A percentile compares a stretch with the other conserved stretches of the same genome.
phyloP scores from a whole-genome alignment of 2,797 vertebrate species.

The Poliocrania exsul region DNA sequence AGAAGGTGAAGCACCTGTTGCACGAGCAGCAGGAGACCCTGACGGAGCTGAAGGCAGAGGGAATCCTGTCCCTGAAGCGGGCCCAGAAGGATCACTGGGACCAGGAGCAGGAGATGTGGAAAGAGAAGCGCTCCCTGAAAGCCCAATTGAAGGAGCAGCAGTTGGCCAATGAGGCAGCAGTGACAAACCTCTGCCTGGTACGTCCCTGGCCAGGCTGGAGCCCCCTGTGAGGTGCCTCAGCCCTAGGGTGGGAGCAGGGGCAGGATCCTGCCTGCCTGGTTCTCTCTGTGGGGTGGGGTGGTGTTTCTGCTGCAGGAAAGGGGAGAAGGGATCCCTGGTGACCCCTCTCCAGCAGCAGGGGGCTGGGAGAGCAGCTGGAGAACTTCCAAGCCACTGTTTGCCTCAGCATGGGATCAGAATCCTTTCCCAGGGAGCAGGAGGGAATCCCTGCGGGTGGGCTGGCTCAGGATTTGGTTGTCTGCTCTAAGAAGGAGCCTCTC shows the following conservation, averaged over 20 bases:
- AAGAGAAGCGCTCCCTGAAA: slow-evolving; percentile 73
- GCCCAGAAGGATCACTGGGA: slow-evolving; percentile 81
- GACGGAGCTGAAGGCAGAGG: slow-evolving; percentile 82
- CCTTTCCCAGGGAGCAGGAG: not conserved
- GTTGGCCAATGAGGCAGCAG: slow-evolving; percentile 75
- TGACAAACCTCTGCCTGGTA: slow-evolving; percentile 86
- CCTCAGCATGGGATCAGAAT: not conserved
- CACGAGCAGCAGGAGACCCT: slow-evolving; percentile 92
- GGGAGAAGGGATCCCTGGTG: not conserved
- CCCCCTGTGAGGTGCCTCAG: accelerated
- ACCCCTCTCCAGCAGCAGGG: not conserved
- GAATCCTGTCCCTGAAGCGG: slow-evolving; percentile 70
- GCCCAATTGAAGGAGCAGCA: slow-evolving; percentile 83
- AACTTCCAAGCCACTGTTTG: not conserved
- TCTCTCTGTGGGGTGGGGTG: not conserved
- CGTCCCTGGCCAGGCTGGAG: not conserved
- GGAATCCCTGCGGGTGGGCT: not conserved
- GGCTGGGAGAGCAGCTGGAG: not conserved
- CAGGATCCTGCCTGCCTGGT: not conserved
- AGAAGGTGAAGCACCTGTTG: slow-evolving; percentile 94
- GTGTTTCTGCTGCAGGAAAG: not conserved
- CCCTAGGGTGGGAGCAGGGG: not conserved
- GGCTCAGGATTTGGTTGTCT: not conserved
- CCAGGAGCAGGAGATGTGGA: slow-evolving; percentile 77
- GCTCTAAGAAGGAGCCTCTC: accelerated